Percentiles rank a stretch among this genome's conserved stretches.
phyloP scores from a whole-genome alignment of 2,797 vertebrate species.

The Acanthurus tractus region DNA sequence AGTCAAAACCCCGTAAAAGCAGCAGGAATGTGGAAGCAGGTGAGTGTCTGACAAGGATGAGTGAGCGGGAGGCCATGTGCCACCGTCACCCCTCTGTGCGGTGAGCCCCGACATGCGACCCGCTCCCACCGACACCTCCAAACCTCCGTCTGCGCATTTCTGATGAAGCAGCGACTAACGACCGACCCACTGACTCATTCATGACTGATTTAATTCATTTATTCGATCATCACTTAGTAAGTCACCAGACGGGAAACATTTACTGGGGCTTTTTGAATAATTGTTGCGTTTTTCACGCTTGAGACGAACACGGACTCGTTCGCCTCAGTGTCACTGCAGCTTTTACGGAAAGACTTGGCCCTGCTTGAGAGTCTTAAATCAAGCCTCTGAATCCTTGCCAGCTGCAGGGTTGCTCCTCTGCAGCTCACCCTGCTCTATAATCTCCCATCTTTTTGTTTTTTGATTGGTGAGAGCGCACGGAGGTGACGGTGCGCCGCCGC shows the following conservation, averaged over 20 bases:
- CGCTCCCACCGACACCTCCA: slow-evolving; percentile 9
- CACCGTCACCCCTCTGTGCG: slow-evolving; percentile 45
- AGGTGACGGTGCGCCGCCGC: slow-evolving; percentile 54
- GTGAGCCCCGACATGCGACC: not conserved
- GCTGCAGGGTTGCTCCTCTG: slow-evolving; percentile 13
- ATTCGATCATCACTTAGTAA: not conserved
- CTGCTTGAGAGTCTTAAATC: slow-evolving; percentile 23
- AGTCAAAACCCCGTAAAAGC: slow-evolving; percentile 6
- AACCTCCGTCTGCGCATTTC: not conserved
- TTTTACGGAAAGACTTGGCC: not conserved
- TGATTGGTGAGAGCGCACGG: slow-evolving; percentile 35
- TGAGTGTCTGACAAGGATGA: not conserved
- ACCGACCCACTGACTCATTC: too few relatives aligned
- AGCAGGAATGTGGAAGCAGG: not conserved
- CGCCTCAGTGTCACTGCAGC: not conserved
- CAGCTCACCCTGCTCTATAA: slow-evolving; percentile 20
- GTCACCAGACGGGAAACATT: slow-evolving; percentile 21
- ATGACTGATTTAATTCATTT: not conserved
- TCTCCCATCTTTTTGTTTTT: slow-evolving; percentile 26
- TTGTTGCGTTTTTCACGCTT: not conserved
- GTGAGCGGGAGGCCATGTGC: slow-evolving; percentile 45
- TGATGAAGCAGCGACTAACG: not conserved
- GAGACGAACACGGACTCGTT: not conserved
- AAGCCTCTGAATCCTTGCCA: not conserved
- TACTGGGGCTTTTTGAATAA: slow-evolving; percentile 23